Evolutionary conservation across 37 sponge, comb jelly and placozoan species (phyloP).

Genomic region (Hormiphora californensis): DNA sequence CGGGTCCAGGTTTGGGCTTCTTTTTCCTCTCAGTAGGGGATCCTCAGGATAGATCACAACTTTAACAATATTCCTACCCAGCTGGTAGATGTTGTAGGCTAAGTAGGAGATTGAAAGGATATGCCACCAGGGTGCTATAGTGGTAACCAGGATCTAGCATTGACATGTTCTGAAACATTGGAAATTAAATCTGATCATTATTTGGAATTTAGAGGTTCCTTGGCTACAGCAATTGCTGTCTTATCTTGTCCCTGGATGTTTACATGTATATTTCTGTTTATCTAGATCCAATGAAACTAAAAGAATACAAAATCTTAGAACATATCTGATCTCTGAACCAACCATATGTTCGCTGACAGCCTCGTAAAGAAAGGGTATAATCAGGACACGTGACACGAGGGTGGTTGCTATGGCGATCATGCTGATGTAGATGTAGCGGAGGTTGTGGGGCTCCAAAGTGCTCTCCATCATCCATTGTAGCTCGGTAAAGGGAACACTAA

Average conservation of each 20-base stretch:
- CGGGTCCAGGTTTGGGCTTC: background rate
- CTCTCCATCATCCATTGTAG: slow-evolving; percentile 31
- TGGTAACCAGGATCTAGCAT: background rate
- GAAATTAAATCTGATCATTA: no score
- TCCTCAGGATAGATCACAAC: slow-evolving; percentile 13
- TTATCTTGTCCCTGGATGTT: no score
- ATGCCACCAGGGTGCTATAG: slow-evolving; percentile 41
- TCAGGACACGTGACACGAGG: background rate
- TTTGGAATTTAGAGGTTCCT: no score
- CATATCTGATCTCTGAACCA: no score
- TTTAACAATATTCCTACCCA: slow-evolving; percentile 15
- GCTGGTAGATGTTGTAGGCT: background rate
- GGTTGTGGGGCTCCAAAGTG: slow-evolving; percentile 33
- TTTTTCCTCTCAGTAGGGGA: slow-evolving; percentile 20
- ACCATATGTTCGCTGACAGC: slow-evolving; percentile 8
- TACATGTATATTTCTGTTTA: no score
- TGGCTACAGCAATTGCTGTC: no score
- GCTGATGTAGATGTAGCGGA: slow-evolving; percentile 19
- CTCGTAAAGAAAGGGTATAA: slow-evolving; percentile 49
- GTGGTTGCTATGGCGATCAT: slow-evolving; percentile 33
- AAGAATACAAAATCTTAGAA: no score
- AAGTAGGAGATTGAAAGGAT: background rate
- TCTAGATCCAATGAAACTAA: no score
- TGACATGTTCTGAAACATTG: background rate
- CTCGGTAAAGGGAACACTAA: slow-evolving; percentile 19